Evolutionary conservation across 2,888 invertebrate species (phyloP), one percentile per base, ranked within the genome.

Genomic region (Lasioglossum morio): DNA sequence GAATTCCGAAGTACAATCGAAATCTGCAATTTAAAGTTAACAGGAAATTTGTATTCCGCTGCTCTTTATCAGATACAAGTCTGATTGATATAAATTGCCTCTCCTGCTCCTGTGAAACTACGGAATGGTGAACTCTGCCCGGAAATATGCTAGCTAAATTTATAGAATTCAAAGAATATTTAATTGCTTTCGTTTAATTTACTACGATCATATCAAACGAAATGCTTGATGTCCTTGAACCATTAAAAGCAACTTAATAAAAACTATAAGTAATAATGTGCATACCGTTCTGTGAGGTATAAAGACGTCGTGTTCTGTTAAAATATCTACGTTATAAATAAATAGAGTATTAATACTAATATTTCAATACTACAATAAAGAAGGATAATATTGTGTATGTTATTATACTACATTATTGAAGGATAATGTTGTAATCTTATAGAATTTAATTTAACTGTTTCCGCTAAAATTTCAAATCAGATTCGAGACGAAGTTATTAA

Each of bases 21-120:
- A 72, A 43, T 77, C 37, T 69, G 43, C 30, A 70, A 66, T 81
- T 76, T 60, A 60, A 60, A 81, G 81, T 77, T 77, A 72, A 57
- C 43, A 81, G 74, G 66, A 60, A 48, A 48, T 48, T 77, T 37
- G 34, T 40, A 63, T 30, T 72, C 60, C 37, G 66, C 19, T 63
- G 34, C 30, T 4, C 16, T 27, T 72, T 74, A 43, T 19, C 34
- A 10, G 34, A 40, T 23, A 37, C 69, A 73, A 69, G 72, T 77
- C 57, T 69, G 79, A 78, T 73, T 37, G 48, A 37, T 69, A 37
- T 69, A 40, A 46, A 77, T 63, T 77, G 19, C 72, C 37, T 77
- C 16, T 53, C 70, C 37, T n/a, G 70, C n/a, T 14, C 37, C 14
- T 37, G 70, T n/a, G 12, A 70, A 40, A 70, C 70, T 70, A 37